Evolutionary conservation across 2,888 invertebrate species (phyloP).

Genomic region (Diplazon laetatorius): DNA sequence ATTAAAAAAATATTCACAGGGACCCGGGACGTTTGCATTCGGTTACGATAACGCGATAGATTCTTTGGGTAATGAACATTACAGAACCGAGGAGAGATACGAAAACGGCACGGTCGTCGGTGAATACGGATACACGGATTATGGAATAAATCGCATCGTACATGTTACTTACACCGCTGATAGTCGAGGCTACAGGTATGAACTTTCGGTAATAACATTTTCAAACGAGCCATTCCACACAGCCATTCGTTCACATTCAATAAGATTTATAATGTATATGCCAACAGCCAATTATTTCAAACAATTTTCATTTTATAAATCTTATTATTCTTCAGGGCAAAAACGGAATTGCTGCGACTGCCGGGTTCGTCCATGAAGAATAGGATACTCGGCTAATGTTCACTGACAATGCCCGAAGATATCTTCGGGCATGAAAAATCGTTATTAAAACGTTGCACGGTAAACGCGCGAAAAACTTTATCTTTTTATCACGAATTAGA

Average conservation of each 20-base stretch:
- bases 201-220: background rate
- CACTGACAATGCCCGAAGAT: background rate
- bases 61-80: constrained; percentile 87
- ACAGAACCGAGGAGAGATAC: constrained; percentile 87
- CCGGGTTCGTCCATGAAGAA: constrained; percentile 1
- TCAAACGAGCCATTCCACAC: too few relatives aligned
- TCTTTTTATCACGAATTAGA: background rate
- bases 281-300: background rate
- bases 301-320: background rate
- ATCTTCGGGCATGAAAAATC: background rate
- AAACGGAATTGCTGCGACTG: constrained; percentile 27
- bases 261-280: constrained; percentile 32
- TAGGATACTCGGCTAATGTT: background rate
- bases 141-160: constrained; percentile 49
- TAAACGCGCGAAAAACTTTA: background rate
- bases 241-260: too few relatives aligned
- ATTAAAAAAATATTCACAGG: too few relatives aligned
- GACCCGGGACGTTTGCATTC: constrained; percentile 88
- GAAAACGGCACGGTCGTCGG: constrained; percentile 89
- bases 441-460: background rate
- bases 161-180: constrained; percentile 63
- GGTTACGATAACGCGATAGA: constrained; percentile 88
- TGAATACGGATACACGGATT: constrained; percentile 86
- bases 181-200: constrained; percentile 65
- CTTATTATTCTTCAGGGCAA: constrained; percentile 41